Percentiles rank a stretch among this genome's conserved stretches.
Conservation (phyloP, 2,113 vertebrate species). For the Ptyas mucosa region DNA sequence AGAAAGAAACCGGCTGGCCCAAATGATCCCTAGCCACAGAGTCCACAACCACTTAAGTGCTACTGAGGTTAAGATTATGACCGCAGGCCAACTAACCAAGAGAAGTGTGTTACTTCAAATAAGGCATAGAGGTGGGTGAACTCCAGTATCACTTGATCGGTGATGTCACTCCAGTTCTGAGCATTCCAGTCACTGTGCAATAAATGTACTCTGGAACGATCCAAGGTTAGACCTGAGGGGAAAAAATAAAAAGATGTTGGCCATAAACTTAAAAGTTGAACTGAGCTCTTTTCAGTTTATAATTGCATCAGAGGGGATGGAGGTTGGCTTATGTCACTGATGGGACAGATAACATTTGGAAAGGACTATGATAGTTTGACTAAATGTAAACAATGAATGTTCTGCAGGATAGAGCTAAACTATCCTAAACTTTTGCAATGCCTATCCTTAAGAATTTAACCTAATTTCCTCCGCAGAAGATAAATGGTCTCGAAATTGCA, state of each 20-base stretch:
- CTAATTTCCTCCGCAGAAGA: not conserved
- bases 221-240: conserved; percentile 78
- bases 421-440: conserved; percentile 20
- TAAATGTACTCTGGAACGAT: conserved; percentile 78
- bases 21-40: not conserved
- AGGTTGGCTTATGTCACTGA: not conserved
- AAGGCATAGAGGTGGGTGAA: conserved; percentile 86
- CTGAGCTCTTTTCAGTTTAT: not conserved
- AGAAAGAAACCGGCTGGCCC: not conserved
- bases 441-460: not conserved
- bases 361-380: not conserved
- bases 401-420: not conserved
- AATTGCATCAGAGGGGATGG: not conserved
- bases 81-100: conserved; percentile 78
- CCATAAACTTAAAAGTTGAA: not conserved
- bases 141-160: conserved; percentile 79
- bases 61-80: not conserved
- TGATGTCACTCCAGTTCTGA: conserved; percentile 89
- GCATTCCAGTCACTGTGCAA: conserved; percentile 79
- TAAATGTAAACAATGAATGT: not conserved
- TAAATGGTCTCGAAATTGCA: not conserved
- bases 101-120: conserved; percentile 91
- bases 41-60: not conserved
- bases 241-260: not conserved
- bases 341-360: not conserved